Evolutionary conservation across 2,113 vertebrate genomes (phyloP).

Genomic region (Ailurus styani): DNA sequence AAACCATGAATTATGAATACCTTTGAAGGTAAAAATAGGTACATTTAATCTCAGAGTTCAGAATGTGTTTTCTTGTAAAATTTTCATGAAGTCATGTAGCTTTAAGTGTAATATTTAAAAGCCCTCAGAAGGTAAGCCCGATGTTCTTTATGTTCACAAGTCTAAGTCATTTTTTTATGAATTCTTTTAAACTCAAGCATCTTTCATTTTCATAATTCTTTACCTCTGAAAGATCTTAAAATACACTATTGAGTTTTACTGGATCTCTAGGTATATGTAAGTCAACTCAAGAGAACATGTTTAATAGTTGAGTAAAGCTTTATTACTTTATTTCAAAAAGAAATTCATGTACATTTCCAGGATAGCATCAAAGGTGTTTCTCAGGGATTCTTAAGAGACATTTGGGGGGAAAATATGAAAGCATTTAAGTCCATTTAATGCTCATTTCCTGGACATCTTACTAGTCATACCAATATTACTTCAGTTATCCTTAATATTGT

Average conservation of each 20-base stretch:
- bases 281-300: not conserved
- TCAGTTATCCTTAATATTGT: not conserved
- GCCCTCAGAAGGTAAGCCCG: not conserved
- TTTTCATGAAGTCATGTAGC: not conserved
- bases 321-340: not conserved
- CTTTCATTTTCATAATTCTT: conserved; percentile 11
- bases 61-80: not conserved
- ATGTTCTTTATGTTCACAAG: not conserved
- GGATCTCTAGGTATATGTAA: not conserved
- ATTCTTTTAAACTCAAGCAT: not conserved
- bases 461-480: not conserved
- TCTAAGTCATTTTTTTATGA: not conserved
- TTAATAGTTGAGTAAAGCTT: not conserved
- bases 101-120: conserved; percentile 1
- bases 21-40: not conserved
- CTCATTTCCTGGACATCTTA: not conserved
- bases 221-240: not conserved
- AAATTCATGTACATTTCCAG: not conserved
- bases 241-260: not conserved
- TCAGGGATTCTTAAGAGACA: not conserved
- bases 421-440: not conserved
- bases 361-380: not conserved
- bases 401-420: not conserved
- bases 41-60: not conserved
- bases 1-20: not conserved